phyloP scores from a whole-genome alignment of 2,888 invertebrate genomes.

The Drymonia ruficornis region DNA sequence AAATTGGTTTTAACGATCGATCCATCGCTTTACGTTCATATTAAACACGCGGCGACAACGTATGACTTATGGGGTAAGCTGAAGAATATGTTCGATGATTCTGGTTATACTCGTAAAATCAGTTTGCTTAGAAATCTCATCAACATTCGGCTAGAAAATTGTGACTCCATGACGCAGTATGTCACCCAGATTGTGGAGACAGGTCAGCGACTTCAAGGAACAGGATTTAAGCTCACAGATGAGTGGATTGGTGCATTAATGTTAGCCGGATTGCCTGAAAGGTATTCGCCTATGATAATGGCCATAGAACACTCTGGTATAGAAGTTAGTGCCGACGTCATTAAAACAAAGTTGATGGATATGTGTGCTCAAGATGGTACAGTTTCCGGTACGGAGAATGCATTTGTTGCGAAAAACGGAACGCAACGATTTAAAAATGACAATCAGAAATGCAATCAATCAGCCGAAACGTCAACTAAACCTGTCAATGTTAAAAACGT shows the following conservation, averaged over 20 bases:
- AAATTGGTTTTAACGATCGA: slow-evolving; percentile 7
- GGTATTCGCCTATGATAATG: neutral
- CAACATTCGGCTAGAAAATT: neutral
- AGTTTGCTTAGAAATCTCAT: slow-evolving; percentile 1
- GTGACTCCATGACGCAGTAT: too few species aligned
- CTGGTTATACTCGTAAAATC: slow-evolving; percentile 4
- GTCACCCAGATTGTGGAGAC: neutral
- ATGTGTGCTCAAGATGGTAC: slow-evolving; percentile 1
- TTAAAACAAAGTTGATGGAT: slow-evolving; percentile 7
- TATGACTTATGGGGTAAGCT: neutral
- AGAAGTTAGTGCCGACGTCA: slow-evolving; percentile 6
- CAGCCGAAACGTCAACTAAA: neutral
- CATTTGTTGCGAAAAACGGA: slow-evolving; percentile 2
- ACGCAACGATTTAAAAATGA: neutral
- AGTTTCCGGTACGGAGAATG: slow-evolving; percentile 2
- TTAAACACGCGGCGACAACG: neutral
- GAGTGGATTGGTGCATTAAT: neutral
- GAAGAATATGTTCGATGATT: slow-evolving; percentile 6
- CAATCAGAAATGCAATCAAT: neutral
- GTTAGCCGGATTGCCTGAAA: slow-evolving; percentile 6
- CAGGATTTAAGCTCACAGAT: slow-evolving; percentile 5
- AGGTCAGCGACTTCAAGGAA: neutral
- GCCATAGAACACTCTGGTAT: neutral
- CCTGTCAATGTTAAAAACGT: too few species aligned
- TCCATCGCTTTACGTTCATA: slow-evolving; percentile 2